Percentiles rank a stretch among this genome's conserved stretches.
phyloP scores from a whole-genome alignment of 1,140 invertebrate genomes.

The Idris sp. region DNA sequence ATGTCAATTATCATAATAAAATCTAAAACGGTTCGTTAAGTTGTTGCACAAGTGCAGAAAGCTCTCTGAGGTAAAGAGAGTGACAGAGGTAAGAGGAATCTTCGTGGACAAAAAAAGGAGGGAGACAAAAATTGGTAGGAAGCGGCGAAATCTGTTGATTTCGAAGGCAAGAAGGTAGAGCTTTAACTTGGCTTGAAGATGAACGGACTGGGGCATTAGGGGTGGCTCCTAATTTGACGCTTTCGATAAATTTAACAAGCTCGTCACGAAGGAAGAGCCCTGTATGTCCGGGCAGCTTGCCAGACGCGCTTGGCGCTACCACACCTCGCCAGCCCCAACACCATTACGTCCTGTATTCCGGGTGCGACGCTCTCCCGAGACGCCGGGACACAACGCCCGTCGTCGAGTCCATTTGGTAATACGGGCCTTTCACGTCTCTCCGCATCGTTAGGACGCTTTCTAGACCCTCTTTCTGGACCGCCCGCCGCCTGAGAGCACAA shows the following conservation, averaged over 20 bases:
- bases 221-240: constrained; percentile 74
- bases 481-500: constrained; percentile 18
- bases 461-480: constrained; percentile 44
- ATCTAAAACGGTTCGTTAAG: constrained; percentile 40
- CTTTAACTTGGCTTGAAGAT: constrained; percentile 33
- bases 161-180: too few relatives aligned
- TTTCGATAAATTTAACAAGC: constrained; percentile 79
- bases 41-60: constrained; percentile 33
- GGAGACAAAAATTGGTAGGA: background rate
- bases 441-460: constrained; percentile 72
- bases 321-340: constrained; percentile 69
- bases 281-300: constrained; percentile 75
- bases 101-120: constrained; percentile 1
- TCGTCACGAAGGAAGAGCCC: constrained; percentile 72
- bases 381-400: constrained; percentile 66
- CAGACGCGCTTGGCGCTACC: constrained; percentile 70
- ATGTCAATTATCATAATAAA: constrained; percentile 44
- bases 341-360: constrained; percentile 74
- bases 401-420: constrained; percentile 74
- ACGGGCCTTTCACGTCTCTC: constrained; percentile 66
- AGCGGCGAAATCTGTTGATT: too few relatives aligned
- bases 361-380: constrained; percentile 67
- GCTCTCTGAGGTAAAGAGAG: constrained; percentile 14
- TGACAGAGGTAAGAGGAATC: constrained; percentile 13
- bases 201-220: constrained; percentile 48